These are phyloP conservation scores for Bombus superbus DNA, from an alignment of 1,140 invertebrate genomes.

Conservation along the genomic window DNA sequence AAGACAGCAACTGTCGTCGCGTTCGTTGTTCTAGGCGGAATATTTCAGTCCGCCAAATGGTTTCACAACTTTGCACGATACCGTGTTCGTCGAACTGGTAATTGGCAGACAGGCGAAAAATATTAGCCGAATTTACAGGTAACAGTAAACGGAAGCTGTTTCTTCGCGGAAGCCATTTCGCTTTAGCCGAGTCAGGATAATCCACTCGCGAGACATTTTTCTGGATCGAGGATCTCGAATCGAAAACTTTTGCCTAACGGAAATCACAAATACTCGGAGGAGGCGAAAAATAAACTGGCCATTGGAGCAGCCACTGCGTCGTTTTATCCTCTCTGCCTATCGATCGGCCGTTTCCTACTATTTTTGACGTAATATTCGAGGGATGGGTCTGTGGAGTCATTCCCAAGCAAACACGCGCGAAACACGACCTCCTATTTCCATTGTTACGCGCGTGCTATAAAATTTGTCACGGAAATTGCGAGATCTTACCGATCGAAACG, in stretches of 20 bases:
- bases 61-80: no score
- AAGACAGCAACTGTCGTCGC: no score
- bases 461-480: neutral
- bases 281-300: slow-evolving; percentile 29
- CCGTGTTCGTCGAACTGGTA: no score
- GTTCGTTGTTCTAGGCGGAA: no score
- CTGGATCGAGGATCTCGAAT: neutral
- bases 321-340: slow-evolving; percentile 7
- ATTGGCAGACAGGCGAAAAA: no score
- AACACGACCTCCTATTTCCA: neutral
- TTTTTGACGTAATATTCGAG: slow-evolving; percentile 8
- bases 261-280: neutral
- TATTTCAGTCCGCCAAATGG: no score
- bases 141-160: neutral
- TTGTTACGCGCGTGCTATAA: neutral
- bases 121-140: no score
- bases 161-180: neutral
- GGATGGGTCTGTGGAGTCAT: neutral
- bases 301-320: slow-evolving; percentile 4
- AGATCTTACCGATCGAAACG: neutral
- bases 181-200: slow-evolving; percentile 17
- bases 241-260: neutral
- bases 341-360: slow-evolving; percentile 6
- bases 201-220: neutral
- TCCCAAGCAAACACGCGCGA: neutral